Percentiles rank a stretch among this genome's conserved stretches.
phyloP scores from a whole-genome alignment of 2,113 vertebrate species.

The Melierax canorus region DNA sequence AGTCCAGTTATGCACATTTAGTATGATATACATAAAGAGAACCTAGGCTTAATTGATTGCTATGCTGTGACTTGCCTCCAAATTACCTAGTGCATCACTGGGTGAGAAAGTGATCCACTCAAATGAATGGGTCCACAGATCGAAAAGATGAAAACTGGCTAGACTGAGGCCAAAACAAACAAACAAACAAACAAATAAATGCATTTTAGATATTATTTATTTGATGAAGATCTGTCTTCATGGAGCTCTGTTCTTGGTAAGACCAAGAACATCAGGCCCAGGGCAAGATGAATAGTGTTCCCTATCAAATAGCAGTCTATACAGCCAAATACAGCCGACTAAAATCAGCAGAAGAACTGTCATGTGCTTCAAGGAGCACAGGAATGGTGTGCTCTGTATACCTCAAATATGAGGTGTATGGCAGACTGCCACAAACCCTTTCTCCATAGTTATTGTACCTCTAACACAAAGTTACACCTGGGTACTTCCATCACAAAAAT shows the following conservation, averaged over 20 bases:
- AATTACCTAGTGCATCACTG: not conserved
- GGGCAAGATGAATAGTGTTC: not conserved
- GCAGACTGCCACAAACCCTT: not conserved
- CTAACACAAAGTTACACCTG: not conserved
- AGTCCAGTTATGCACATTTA: not conserved
- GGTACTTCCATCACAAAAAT: not conserved
- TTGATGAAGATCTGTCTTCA: not conserved
- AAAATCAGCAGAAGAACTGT: not conserved
- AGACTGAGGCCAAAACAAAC: not conserved
- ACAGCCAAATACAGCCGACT: not conserved
- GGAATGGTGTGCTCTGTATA: not conserved
- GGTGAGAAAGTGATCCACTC: not conserved
- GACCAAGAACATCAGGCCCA: not conserved
- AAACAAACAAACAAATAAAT: not conserved
- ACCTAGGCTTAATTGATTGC: not conserved
- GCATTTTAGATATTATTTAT: not conserved
- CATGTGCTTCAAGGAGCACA: not conserved
- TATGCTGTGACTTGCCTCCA: not conserved
- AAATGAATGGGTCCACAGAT: fast-evolving
- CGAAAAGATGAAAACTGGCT: not conserved
- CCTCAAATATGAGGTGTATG: not conserved
- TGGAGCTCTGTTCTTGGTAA: not conserved
- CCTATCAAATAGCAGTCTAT: not conserved
- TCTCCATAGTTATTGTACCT: not conserved
- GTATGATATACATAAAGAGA: not conserved